These are phyloP conservation scores for Vespertilio murinus DNA, from an alignment of 2,797 vertebrate species.

Conservation along the genomic window DNA sequence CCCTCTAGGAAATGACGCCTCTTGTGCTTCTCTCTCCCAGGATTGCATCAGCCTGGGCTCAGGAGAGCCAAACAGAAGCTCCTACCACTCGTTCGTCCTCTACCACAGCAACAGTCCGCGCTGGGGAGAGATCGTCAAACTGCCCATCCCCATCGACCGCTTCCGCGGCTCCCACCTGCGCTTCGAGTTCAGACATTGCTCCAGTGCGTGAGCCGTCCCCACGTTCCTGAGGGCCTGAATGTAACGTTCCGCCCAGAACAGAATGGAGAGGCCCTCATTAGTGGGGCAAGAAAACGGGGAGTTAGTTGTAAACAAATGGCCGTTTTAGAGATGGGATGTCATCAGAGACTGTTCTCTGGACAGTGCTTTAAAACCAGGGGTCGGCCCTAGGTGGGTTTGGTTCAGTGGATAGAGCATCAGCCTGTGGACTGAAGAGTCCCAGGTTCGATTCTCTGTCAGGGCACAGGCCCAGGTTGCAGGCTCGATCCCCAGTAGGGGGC, in stretches of 20 bases:
- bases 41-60: conserved; percentile 98
- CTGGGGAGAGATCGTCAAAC: conserved; percentile 98
- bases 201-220: conserved; percentile 89
- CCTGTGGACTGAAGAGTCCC: too few species aligned
- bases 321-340: not conserved
- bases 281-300: conserved; percentile 13
- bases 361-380: not conserved
- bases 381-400: not conserved
- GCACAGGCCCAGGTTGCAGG: too few species aligned
- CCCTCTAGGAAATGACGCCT: not conserved
- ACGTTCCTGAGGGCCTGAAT: not conserved
- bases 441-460: too few species aligned
- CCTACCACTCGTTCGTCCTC: conserved; percentile 97
- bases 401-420: too few species aligned
- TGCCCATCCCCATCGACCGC: conserved; percentile 97
- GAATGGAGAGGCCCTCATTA: not conserved
- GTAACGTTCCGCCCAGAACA: not conserved
- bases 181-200: conserved; percentile 99
- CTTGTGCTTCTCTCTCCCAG: conserved; percentile 81
- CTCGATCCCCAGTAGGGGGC: too few species aligned
- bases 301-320: not conserved
- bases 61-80: conserved; percentile 92
- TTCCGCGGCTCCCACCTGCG: conserved; percentile 98
- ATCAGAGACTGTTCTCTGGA: conserved; percentile 16
- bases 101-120: conserved; percentile 99